phyloP scores from a whole-genome alignment of 1,140 invertebrate species.

The Parasteatoda tepidariorum region DNA sequence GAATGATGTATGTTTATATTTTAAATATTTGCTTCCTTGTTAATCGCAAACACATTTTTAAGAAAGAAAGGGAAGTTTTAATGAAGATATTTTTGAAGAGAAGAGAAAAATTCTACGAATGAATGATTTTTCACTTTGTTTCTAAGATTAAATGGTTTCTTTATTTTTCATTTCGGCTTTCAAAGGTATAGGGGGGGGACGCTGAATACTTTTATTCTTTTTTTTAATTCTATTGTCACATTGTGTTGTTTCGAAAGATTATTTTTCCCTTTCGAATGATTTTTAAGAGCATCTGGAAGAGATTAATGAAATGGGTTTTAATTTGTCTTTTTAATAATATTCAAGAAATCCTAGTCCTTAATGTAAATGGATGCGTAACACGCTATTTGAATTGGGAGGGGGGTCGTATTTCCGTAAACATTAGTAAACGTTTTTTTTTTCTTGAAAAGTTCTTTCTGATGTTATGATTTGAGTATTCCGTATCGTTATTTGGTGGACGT shows the following conservation, averaged over 20 bases:
- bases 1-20: background rate
- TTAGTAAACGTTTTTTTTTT: no score
- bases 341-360: no score
- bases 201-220: background rate
- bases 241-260: background rate
- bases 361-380: no score
- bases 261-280: background rate
- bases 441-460: no score
- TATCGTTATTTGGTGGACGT: no score
- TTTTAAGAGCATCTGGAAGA: background rate
- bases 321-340: background rate
- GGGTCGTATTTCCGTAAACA: no score
- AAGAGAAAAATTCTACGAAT: background rate
- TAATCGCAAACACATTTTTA: background rate
- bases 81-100: background rate
- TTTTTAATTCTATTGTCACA: background rate
- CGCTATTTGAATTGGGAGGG: no score
- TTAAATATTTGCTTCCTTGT: background rate
- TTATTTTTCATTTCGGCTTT: background rate
- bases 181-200: no score
- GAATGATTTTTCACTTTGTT: background rate
- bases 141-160: background rate
- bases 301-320: background rate
- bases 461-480: no score
- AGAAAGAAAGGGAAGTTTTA: background rate